These are phyloP conservation scores for Melanocharis versteri DNA, from an alignment of 2,113 vertebrate species.

Conservation along the genomic window DNA sequence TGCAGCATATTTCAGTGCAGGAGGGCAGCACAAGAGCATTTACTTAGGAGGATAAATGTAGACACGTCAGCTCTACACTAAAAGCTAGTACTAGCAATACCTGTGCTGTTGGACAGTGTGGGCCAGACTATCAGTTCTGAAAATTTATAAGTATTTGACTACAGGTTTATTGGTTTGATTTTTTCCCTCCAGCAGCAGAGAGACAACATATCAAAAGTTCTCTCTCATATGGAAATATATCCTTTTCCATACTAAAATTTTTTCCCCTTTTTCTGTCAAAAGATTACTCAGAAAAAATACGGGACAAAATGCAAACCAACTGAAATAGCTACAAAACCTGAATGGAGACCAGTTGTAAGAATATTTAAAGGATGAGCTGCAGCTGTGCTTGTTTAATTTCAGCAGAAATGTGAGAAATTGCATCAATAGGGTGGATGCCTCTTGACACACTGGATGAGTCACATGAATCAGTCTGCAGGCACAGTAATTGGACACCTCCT, in stretches of 20 bases:
- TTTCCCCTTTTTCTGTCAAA: background rate
- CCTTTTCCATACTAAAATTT: background rate
- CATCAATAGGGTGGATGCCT: slow-evolving; percentile 9
- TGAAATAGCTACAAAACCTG: background rate
- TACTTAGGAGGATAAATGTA: background rate
- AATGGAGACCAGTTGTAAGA: background rate
- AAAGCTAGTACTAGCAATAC: background rate
- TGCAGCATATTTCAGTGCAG: background rate
- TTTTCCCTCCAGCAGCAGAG: background rate
- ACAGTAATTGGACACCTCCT: background rate
- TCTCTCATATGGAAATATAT: background rate
- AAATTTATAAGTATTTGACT: background rate
- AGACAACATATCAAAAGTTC: background rate
- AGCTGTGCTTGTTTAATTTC: slow-evolving; percentile 19
- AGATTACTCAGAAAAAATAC: background rate
- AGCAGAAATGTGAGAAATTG: slow-evolving; percentile 5
- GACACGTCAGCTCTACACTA: background rate
- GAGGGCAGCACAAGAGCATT: background rate
- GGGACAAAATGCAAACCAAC: background rate
- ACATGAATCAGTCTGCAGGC: background rate
- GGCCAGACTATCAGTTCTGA: background rate
- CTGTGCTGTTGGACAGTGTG: no score
- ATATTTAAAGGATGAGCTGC: slow-evolving; percentile 4
- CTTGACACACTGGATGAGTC: background rate
- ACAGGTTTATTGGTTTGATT: background rate